Evolutionary conservation across 2,888 invertebrate genomes (phyloP), one percentile per base, ranked within the genome.

Genomic region (Amblyjoppa fuscipennis): DNA sequence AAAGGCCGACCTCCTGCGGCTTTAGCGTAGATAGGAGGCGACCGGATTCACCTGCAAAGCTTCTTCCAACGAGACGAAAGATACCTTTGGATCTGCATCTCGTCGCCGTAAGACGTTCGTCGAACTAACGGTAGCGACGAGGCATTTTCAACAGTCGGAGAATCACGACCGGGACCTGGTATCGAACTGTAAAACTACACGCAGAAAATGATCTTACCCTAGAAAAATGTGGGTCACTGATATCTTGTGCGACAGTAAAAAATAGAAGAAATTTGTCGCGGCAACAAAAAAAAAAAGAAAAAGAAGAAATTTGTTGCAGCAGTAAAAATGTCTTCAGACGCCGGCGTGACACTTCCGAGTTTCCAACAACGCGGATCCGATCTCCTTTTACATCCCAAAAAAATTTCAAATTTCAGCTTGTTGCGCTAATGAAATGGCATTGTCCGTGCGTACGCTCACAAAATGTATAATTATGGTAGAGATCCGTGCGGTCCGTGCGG

Each of bases 1-100:
- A 41, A 80, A 80, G 73, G 53, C 56, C 56, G 45, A 41, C 56
- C 41, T n/a, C 16, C 45, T 73, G 66, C 45, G 73, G 45, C 51
- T 71, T 34, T 3, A 31, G 16, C 9, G 31, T 34, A 5, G 59
- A 31, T 41, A 56, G 25, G 28, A 71, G 66, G 31, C 76, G 51
- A 2, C 45, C 64, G 59, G 68, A 56, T 69, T 68, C 56, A 68
- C 59, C 59, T 45, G 28, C 16, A 7, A 41, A 34, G 56, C 56
- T 31, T 34, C 74, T 38, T 41, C 38, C n/a, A 25, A 1, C 1
- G n/a, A 16, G 34, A 25, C 13, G 41, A 28, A 38, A 56, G 28
- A 41, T 53, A 76, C 51, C 61, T 51, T 53, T 31, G 51, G 31
- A 20, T 25, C 20, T 4, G 20, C 13, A 38, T 13, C 66, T 31